A percentile compares a stretch with the other conserved stretches of the same genome.
Conservation (phyloP, 2,797 vertebrate species). For the Sebastes aleutianus region DNA sequence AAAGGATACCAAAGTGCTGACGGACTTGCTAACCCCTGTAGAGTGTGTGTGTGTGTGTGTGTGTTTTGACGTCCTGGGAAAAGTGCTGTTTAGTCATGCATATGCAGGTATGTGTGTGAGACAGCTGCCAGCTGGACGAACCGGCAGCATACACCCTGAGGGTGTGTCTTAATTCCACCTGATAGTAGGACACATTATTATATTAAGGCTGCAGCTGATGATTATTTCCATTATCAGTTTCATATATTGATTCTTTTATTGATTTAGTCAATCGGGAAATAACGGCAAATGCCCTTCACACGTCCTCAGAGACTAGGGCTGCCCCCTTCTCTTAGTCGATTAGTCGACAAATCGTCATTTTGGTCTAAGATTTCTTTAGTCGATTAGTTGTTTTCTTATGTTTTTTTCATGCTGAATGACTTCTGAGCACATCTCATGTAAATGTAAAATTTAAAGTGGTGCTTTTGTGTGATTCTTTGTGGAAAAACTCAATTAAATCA, state of each 20-base stretch:
- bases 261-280: neutral
- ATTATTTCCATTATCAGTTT: neutral
- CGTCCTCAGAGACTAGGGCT: too few species aligned
- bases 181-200: neutral
- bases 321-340: too few species aligned
- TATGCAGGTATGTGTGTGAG: neutral
- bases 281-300: too few species aligned
- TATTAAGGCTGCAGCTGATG: neutral
- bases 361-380: too few species aligned
- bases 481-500: too few species aligned
- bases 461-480: too few species aligned
- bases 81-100: constrained; percentile 5
- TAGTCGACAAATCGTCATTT: too few species aligned
- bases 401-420: too few species aligned
- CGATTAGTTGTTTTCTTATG: too few species aligned
- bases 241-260: neutral
- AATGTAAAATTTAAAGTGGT: too few species aligned
- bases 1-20: constrained; percentile 56
- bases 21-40: constrained; percentile 24
- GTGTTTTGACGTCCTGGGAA: constrained; percentile 12
- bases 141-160: neutral
- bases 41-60: neutral
- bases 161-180: neutral
- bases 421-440: too few species aligned
- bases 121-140: constrained; percentile 22